A percentile compares a stretch with the other conserved stretches of the same genome.
Conservation (phyloP, 2,113 vertebrate genomes). For the Ailurus styani region DNA sequence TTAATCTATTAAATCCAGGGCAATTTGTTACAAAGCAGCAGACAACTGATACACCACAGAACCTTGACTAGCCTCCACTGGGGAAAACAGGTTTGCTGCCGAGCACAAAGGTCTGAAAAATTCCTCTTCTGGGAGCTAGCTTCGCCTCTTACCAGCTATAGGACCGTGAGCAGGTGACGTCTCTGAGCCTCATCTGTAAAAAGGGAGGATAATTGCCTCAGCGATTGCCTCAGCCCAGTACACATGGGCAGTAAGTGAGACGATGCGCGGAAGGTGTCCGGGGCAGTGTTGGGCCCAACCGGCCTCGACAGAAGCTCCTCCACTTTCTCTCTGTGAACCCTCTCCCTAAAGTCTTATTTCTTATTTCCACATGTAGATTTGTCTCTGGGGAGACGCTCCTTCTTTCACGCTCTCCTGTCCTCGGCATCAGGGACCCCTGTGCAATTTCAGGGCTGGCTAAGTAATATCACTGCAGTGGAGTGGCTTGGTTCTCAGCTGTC, state of each 20-base stretch:
- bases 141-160: neutral
- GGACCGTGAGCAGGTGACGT: too few relatives aligned
- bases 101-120: neutral
- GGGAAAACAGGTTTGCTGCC: neutral
- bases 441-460: neutral
- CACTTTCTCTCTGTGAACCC: rapidly evolving
- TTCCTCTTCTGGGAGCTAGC: neutral
- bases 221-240: rapidly evolving
- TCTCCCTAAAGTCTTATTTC: neutral
- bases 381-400: neutral
- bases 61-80: neutral
- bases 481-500: neutral
- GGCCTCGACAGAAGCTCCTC: neutral
- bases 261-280: rapidly evolving
- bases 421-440: neutral
- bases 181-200: neutral
- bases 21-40: neutral
- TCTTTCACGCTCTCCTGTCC: neutral
- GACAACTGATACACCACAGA: too few relatives aligned
- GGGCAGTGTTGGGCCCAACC: neutral
- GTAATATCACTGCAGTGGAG: neutral
- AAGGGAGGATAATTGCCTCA: neutral
- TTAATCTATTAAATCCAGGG: neutral
- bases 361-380: neutral
- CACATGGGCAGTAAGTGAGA: too few relatives aligned